Conservation (phyloP, 2,888 invertebrate species). For the Drosophila incognita region DNA sequence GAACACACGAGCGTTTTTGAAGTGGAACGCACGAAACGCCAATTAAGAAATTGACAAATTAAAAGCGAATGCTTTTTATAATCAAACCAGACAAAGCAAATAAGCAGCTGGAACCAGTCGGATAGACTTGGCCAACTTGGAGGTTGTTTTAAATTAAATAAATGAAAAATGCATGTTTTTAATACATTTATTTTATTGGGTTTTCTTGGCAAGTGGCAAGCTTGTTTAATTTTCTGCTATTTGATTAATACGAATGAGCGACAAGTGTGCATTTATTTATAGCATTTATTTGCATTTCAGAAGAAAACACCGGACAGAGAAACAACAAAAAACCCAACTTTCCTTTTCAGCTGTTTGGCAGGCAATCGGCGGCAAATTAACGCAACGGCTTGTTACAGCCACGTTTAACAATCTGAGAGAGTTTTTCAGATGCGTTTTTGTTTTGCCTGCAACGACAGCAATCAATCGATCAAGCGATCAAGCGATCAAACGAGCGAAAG, state of each 20-base stretch:
- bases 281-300: constrained; percentile 55
- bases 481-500: constrained; percentile 81
- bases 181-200: constrained; percentile 30
- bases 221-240: constrained; percentile 46
- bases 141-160: constrained; percentile 56
- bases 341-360: constrained; percentile 67
- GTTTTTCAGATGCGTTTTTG: constrained; percentile 28
- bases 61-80: constrained; percentile 82
- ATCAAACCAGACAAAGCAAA: constrained; percentile 81
- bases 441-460: constrained; percentile 69
- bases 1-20: constrained; percentile 53
- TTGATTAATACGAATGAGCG: constrained; percentile 40
- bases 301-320: neutral
- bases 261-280: constrained; percentile 9
- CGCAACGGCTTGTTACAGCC: constrained; percentile 82
- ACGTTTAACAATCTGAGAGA: constrained; percentile 73
- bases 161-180: constrained; percentile 5
- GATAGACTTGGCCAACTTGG: constrained; percentile 37
- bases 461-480: constrained; percentile 84
- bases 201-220: constrained; percentile 53
- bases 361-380: constrained; percentile 84
- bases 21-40: constrained; percentile 81
- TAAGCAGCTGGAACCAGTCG: constrained; percentile 57
- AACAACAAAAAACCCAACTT: constrained; percentile 52
- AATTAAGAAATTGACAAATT: constrained; percentile 81